Evolutionary conservation across 2,888 invertebrate species (phyloP).

Genomic region (Temnothorax ravouxi): DNA sequence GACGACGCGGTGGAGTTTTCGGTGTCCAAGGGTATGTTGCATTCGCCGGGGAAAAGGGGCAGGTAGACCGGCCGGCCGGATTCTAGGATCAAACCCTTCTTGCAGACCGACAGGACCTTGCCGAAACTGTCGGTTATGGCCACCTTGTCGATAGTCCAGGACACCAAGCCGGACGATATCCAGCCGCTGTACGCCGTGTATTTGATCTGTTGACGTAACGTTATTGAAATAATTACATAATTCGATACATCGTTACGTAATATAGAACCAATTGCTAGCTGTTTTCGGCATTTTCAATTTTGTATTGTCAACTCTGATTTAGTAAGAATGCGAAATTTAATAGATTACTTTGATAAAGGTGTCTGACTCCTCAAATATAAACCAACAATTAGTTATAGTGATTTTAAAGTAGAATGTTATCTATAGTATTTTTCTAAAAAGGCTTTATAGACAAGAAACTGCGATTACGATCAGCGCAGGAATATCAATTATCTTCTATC

Average conservation of each 20-base stretch:
- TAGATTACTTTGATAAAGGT: background rate
- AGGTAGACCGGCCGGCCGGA: slow-evolving; percentile 92
- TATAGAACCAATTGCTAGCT: background rate
- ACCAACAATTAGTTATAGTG: background rate
- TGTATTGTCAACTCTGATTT: background rate
- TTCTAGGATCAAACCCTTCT: slow-evolving; percentile 91
- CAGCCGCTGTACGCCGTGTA: slow-evolving; percentile 97
- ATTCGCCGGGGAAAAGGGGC: slow-evolving; percentile 92
- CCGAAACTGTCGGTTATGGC: slow-evolving; percentile 95
- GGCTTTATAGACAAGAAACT: background rate
- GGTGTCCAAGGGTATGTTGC: slow-evolving; percentile 89
- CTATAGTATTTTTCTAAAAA: background rate
- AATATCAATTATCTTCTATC: background rate
- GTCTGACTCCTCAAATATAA: background rate
- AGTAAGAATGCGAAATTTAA: background rate
- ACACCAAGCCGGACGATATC: slow-evolving; percentile 94
- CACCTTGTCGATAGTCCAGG: slow-evolving; percentile 94
- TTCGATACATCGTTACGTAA: background rate
- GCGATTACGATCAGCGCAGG: background rate
- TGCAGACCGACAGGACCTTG: slow-evolving; percentile 93
- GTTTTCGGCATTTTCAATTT: background rate
- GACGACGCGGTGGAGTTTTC: slow-evolving; percentile 71
- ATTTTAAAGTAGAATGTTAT: background rate
- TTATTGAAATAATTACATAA: slow-evolving; percentile 1
- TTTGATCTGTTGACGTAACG: slow-evolving; percentile 87